Base-by-base conservation (phyloP, 2,113 vertebrate species). In the Gila orcuttii region DNA sequence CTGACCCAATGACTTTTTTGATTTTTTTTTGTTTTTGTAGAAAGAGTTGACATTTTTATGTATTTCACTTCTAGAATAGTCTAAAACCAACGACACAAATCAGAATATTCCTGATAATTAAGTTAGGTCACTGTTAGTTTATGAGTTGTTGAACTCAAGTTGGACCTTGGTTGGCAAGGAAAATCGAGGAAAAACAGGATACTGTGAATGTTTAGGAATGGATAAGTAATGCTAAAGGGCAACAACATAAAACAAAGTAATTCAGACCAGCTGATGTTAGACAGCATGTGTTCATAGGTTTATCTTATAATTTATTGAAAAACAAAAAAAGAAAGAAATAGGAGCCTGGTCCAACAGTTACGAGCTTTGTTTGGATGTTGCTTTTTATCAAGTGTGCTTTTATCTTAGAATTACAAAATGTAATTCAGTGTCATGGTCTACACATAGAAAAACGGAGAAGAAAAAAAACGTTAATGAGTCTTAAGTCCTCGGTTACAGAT, bases 231-330 rank as follows among this genome's bases (percentile, higher is more conserved):
- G n/a, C n/a, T 79, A 69, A 19, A 66, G 15, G 25, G 10, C 39
- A 76, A 81, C 25, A 47, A 66, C 19, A 36, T 66, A 28, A 81
- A 80, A 62, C 77, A 73, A 86, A 83, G 79, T 62, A 62, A 66
- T 87, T 89, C 88, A 88, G 87, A 91, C 87, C 86, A 88, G 83
- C 80, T 89, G 89, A 90, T 77, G 84, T 84, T 84, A 76, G 83
- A 60, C 31, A n/a, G 71, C 31, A 79, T 59, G 69, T 76, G 59
- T 19, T 59, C 25, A 74, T 64, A 68, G 8, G 6, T 81, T 82
- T 25, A 66, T 77, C 73, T 76, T 19, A 47, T 66, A 60, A 28
- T 59, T 71, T 85, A 64, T 82, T 3, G 19, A 62, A 66, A 19
- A 62, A 66, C 31, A 39, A 45, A 4, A 47, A 50, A 9, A 21